Percentiles rank a stretch among this genome's conserved stretches.
Evolutionary conservation across 2,113 vertebrate genomes (phyloP).

Genomic region (Laterallus jamaicensis): DNA sequence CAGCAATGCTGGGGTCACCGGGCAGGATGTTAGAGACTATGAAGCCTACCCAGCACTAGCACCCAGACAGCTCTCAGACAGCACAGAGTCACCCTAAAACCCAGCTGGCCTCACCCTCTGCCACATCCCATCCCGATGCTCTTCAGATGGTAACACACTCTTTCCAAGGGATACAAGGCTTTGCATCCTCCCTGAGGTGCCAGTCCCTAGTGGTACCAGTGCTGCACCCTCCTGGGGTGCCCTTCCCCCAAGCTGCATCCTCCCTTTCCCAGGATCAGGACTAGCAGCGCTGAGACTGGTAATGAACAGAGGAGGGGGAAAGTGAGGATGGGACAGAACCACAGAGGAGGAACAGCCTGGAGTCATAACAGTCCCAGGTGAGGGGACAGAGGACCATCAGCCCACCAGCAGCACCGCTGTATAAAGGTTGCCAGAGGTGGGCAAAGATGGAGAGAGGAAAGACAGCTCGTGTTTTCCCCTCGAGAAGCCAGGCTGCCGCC

Average conservation of each 20-base stretch:
- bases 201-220: background rate
- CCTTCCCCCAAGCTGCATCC: background rate
- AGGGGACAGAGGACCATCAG: background rate
- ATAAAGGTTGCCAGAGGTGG: background rate
- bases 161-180: background rate
- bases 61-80: background rate
- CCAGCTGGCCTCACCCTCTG: background rate
- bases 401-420: fast-evolving
- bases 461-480: background rate
- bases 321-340: background rate
- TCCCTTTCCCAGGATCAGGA: background rate
- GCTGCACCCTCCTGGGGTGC: background rate
- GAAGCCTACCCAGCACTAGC: background rate
- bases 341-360: background rate
- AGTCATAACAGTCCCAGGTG: background rate
- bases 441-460: background rate
- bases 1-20: background rate
- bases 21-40: background rate
- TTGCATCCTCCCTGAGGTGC: background rate
- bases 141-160: background rate
- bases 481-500: background rate
- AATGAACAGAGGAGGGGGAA: fast-evolving
- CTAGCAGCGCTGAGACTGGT: background rate
- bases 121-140: background rate
- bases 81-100: background rate